These are phyloP conservation scores for Corbicula japonica DNA, from an alignment of 2,888 invertebrate genomes.

Conservation along the genomic window DNA sequence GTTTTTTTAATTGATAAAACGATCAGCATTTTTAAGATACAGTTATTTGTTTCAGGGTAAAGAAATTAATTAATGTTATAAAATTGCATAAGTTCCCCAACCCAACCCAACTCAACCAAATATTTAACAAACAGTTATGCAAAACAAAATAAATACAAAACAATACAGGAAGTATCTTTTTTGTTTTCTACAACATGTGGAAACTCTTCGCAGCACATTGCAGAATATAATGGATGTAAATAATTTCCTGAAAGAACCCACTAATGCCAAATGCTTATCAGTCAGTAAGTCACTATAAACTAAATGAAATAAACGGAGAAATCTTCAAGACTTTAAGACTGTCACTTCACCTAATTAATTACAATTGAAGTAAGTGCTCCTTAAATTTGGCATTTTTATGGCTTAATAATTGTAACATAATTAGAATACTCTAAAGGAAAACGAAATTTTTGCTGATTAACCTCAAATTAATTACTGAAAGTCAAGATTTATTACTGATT, in stretches of 20 bases:
- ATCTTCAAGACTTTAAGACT: background rate
- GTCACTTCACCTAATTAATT: constrained; percentile 25
- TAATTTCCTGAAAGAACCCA: background rate
- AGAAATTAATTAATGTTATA: too few species aligned
- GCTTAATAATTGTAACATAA: constrained; percentile 4
- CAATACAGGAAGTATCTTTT: background rate
- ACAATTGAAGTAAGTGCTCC: constrained; percentile 1
- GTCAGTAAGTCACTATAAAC: background rate
- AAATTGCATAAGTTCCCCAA: too few species aligned
- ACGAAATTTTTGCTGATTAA: background rate
- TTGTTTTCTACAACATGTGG: background rate
- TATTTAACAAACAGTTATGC: background rate
- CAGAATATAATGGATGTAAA: constrained; percentile 5
- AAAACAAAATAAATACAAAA: background rate
- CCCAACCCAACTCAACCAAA: background rate
- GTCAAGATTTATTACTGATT: background rate
- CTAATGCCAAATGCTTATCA: constrained; percentile 31
- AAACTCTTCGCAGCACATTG: constrained; percentile 7
- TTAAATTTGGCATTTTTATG: constrained; percentile 31
- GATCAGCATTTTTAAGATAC: too few species aligned
- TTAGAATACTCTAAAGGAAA: constrained; percentile 13
- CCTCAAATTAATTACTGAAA: background rate
- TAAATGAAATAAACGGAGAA: background rate
- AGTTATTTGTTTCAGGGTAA: too few species aligned
- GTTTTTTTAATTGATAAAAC: too few species aligned